Conservation (phyloP, 2,888 invertebrate species). For the Empis livida region DNA sequence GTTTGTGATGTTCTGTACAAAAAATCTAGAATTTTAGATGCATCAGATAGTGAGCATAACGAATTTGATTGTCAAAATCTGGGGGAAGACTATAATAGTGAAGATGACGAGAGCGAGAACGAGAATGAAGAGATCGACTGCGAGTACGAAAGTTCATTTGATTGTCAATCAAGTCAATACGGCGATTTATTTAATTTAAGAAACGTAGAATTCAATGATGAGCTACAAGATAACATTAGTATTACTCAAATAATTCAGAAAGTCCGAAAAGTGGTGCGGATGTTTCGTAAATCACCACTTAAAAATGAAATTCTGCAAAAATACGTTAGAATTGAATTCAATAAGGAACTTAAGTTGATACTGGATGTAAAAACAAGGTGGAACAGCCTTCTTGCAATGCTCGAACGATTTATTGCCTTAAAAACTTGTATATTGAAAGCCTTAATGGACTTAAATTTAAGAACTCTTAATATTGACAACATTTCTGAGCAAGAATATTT, state of each 20-base stretch:
- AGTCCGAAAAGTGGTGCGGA: not conserved
- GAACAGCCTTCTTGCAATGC: conserved; percentile 10
- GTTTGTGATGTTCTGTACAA: not conserved
- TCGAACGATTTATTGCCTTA: conserved; percentile 7
- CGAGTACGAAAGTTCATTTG: not conserved
- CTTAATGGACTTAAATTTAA: not conserved
- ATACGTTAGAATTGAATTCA: conserved; percentile 6
- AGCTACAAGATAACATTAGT: not conserved
- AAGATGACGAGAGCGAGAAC: not conserved
- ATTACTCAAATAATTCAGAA: not conserved
- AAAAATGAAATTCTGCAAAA: conserved; percentile 11
- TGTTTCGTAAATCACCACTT: conserved; percentile 4
- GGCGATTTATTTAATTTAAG: not conserved
- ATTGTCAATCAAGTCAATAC: not conserved
- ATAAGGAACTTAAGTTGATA: conserved; percentile 9
- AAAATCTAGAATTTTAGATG: not conserved
- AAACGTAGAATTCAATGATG: not conserved
- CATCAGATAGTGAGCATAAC: not conserved
- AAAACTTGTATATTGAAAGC: not conserved
- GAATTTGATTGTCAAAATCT: not conserved
- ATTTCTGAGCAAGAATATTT: not conserved
- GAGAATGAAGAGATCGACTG: not conserved
- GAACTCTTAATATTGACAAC: not conserved
- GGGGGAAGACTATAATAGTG: not conserved
- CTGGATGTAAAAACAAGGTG: conserved; percentile 10